phyloP scores from a whole-genome alignment of 2,113 vertebrate species.

The Sebastes schlegelii region DNA sequence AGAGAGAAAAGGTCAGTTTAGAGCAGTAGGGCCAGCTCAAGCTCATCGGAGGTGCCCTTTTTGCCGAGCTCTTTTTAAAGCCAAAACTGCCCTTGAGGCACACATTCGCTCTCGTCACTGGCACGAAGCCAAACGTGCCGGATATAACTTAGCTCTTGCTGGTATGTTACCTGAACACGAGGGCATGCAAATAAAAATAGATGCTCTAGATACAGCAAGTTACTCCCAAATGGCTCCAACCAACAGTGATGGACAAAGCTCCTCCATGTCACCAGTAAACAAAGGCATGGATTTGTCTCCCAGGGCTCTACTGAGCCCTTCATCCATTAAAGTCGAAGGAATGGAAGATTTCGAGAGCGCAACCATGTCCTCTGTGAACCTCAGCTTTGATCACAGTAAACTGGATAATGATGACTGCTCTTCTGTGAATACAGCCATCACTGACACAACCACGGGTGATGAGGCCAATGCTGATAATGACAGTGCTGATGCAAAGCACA shows the following conservation, averaged over 20 bases:
- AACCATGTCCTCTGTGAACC: conserved; percentile 94
- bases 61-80: conserved; percentile 97
- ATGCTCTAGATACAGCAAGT: conserved; percentile 89
- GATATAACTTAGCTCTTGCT: conserved; percentile 93
- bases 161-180: conserved; percentile 95
- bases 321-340: conserved; percentile 98
- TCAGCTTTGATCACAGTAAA: conserved; percentile 95
- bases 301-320: conserved; percentile 93
- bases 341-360: conserved; percentile 97
- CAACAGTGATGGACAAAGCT: conserved; percentile 91
- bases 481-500: conserved; percentile 93
- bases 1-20: conserved; percentile 97
- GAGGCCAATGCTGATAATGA: conserved; percentile 98
- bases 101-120: conserved; percentile 98
- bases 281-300: conserved; percentile 96
- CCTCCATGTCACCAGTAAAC: conserved; percentile 94
- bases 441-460: conserved; percentile 97
- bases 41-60: conserved; percentile 97
- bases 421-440: conserved; percentile 98
- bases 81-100: conserved; percentile 97
- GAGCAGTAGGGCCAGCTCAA: conserved; percentile 96
- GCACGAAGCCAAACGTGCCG: conserved; percentile 98
- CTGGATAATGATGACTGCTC: conserved; percentile 99
- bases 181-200: conserved; percentile 93
- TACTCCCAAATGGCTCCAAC: conserved; percentile 89